Evolutionary conservation across 2,113 vertebrate species (phyloP), one percentile per base, ranked within the genome.

Genomic region (Pelvicachromis taeniatus): DNA sequence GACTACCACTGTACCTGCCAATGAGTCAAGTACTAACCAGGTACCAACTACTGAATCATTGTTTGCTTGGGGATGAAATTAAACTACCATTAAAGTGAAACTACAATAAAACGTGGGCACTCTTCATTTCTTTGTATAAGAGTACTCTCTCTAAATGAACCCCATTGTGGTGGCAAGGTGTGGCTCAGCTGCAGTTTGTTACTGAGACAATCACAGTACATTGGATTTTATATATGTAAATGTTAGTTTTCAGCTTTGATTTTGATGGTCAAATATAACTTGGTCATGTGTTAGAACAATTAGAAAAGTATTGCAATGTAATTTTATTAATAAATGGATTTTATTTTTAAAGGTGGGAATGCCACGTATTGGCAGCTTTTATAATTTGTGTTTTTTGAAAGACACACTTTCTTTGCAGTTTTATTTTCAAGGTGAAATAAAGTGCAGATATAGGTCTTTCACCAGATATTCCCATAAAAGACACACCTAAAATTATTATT

Each of bases 11-110:
- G 58, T 59, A 33, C 8, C 33, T 59, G 16, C 56, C 55, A 58
- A 9, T 58, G 26, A 58, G 26, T 17, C 55, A 58, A 58, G 4
- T 58, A 59, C 56, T 31, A 31, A 59, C 56, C 14, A 17, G 56
- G 26, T 31, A 59, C 4, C 56, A 58, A 31, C 26, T 9, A 58
- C 14, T 58, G 19, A 59, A 33, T 59, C 56, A 17, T 16, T 17
- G 26, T 59, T 59, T 59, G 29, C 0, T 59, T 59, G 56, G 29
- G 56, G 0, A 33, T 31, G 14, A 58, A 58, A 58, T 58, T 9
- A 31, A 31, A 58, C 56, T 1, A 58, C 56, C 9, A 58, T 59
- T 59, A 33, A 59, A 16, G 16, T 59, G 16, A 33, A 58, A 58
- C 7, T 58, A 56, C 21, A 23, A 55, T 13, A 55, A 55, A 55